phyloP scores from a whole-genome alignment of 1,140 invertebrate genomes.

The Pinna nobilis region DNA sequence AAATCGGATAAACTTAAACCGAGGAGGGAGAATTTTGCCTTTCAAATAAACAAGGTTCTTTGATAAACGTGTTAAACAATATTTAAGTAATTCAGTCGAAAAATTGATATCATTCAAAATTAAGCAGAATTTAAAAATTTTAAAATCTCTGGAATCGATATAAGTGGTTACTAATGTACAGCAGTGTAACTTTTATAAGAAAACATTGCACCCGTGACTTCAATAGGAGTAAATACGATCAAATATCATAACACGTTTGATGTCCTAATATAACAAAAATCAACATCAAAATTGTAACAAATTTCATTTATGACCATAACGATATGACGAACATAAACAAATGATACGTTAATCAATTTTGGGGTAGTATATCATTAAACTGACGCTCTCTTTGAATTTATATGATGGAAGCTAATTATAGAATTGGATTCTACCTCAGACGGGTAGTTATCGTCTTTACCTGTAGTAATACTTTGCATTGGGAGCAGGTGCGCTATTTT shows the following conservation, averaged over 20 bases:
- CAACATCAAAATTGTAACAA: conserved; percentile 1
- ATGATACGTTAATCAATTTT: neutral
- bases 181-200: neutral
- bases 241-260: conserved; percentile 1
- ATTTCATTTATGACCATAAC: too few relatives aligned
- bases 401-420: conserved; percentile 36
- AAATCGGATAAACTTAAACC: too few relatives aligned
- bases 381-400: conserved; percentile 52
- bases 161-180: neutral
- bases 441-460: conserved; percentile 41
- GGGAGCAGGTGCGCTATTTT: conserved; percentile 84
- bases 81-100: neutral
- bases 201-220: neutral
- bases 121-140: too few relatives aligned
- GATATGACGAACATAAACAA: conserved; percentile 8
- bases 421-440: conserved; percentile 48
- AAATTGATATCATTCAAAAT: neutral
- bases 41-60: too few relatives aligned
- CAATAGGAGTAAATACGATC: neutral
- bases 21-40: too few relatives aligned
- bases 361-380: conserved; percentile 26
- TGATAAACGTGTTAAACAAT: too few relatives aligned
- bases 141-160: too few relatives aligned
- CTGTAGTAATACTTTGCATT: conserved; percentile 77
- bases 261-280: neutral